Evolutionary conservation across 2,888 invertebrate genomes (phyloP), one percentile per base, ranked within the genome.

Genomic region (Pinctada fucata): DNA sequence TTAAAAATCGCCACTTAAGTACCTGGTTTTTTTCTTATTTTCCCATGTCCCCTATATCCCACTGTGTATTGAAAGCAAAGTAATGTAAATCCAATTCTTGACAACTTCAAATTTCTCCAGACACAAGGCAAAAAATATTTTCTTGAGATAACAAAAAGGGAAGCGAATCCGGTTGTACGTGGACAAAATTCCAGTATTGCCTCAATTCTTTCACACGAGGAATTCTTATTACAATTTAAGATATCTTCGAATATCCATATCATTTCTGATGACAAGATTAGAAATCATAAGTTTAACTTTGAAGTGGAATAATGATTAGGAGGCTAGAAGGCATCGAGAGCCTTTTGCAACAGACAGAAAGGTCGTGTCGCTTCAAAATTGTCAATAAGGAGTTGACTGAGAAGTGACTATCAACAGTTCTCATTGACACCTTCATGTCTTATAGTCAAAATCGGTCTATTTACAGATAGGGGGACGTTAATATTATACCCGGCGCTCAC

Each of bases 1-100:
- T 74, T 49, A 63, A 66, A 74, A 74, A 74, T 74, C 74, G 74
- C 74, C 74, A 65, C 74, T 74, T 74, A 74, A 74, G 74, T 74
- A 74, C 74, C 74, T 74, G 74, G n/a, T n/a, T 74, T 74, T 63
- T 47, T 6, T 50, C 66, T 74, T 66, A 64, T 74, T 65, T 65
- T 48, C 58, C 50, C 74, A 48, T 74, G 74, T 74, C 63, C 66
- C 48, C 49, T 65, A 47, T 63, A 74, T 74, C 74, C 74, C 65
- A 48, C 63, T 74, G 65, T 74, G 74, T 74, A 74, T 74, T 74
- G 74, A 74, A 74, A 74, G 74, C 65, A 49, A 64, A 65, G 65
- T 50, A 49, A 74, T 74, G 74, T 74, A 74, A 66, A 74, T 74
- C 74, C 74, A 74, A 66, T 74, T 51, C 65, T 8, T 65, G 66